Conservation (phyloP, 2,888 invertebrate genomes). For the Hydraecia micacea region DNA sequence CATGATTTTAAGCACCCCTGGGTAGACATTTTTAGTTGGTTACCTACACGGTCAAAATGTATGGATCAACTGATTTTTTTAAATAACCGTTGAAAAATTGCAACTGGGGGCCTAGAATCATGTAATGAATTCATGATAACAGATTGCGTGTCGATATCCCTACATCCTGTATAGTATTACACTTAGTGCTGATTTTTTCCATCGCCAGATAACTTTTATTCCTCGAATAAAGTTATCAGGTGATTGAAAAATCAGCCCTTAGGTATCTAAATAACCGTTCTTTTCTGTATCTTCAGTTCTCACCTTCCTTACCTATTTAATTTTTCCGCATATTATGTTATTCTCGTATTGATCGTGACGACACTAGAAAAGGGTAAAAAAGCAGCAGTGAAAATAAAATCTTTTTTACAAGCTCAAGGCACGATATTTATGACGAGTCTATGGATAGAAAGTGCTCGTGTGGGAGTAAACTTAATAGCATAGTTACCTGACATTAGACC, state of each 20-base stretch:
- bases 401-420: background rate
- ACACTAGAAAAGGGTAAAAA: background rate
- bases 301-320: background rate
- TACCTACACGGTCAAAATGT: background rate
- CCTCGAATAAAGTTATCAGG: too few species aligned
- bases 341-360: background rate
- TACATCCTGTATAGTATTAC: background rate
- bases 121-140: too few species aligned
- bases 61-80: background rate
- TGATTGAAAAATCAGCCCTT: background rate
- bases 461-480: slow-evolving; percentile 17
- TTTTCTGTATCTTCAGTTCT: background rate
- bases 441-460: background rate
- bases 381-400: slow-evolving; percentile 1
- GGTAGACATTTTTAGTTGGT: background rate
- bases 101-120: too few species aligned
- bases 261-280: background rate
- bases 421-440: background rate
- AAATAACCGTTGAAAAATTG: too few species aligned
- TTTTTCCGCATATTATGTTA: background rate
- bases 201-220: too few species aligned
- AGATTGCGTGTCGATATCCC: background rate
- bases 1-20: background rate
- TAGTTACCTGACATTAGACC: slow-evolving; percentile 11
- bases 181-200: too few species aligned